These are phyloP conservation scores for Coilia nasus DNA, from an alignment of 2,797 vertebrate genomes.

Conservation along the genomic window DNA sequence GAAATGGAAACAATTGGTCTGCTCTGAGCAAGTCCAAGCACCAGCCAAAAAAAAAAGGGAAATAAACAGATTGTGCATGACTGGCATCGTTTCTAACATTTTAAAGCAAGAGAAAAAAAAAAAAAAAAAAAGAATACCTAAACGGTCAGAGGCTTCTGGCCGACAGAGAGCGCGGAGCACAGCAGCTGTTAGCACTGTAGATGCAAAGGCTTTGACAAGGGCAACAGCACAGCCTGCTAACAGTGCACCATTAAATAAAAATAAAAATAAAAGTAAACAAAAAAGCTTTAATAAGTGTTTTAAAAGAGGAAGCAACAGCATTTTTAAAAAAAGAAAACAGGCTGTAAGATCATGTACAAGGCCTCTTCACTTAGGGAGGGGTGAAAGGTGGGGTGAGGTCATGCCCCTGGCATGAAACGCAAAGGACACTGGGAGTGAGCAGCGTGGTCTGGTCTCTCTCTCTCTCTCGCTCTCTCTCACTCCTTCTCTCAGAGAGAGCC, in stretches of 20 bases:
- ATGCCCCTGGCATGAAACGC: conserved; percentile 44
- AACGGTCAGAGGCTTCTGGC: conserved; percentile 35
- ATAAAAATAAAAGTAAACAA: conserved; percentile 38
- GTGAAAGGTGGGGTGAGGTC: conserved; percentile 1
- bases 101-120: conserved; percentile 17
- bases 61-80: conserved; percentile 35
- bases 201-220: conserved; percentile 39
- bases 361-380: conserved; percentile 48
- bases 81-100: conserved; percentile 35
- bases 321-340: conserved; percentile 34
- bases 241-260: conserved; percentile 48
- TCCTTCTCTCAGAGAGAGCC: background rate
- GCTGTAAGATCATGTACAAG: conserved; percentile 51
- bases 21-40: conserved; percentile 27
- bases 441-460: conserved; percentile 42
- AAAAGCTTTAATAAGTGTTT: conserved; percentile 23
- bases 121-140: background rate
- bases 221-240: conserved; percentile 5
- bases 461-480: conserved; percentile 3
- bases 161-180: conserved; percentile 29
- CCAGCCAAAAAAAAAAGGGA: conserved; percentile 30
- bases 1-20: conserved; percentile 21
- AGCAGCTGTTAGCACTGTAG: conserved; percentile 30
- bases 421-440: conserved; percentile 46
- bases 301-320: conserved; percentile 24